Evolutionary conservation across 2,888 invertebrate genomes (phyloP).

Genomic region (Branchellion lobata): DNA sequence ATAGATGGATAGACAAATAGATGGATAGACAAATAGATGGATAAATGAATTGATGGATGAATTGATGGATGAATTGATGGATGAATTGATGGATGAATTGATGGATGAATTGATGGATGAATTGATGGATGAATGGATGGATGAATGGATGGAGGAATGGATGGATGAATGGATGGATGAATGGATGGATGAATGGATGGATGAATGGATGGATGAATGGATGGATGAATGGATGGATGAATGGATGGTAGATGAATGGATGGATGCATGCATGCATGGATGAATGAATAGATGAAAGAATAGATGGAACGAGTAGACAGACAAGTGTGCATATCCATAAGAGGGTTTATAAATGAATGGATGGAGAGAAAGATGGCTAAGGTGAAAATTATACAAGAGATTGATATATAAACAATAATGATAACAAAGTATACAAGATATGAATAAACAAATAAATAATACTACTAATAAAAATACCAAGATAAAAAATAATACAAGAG

Average conservation of each 20-base stretch:
- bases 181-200: constrained; percentile 18
- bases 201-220: constrained; percentile 2
- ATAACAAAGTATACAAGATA: too few relatives aligned
- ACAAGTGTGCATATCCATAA: background rate
- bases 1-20: background rate
- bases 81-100: background rate
- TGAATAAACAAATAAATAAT: background rate
- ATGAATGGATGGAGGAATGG: background rate
- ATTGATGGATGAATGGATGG: constrained; percentile 9
- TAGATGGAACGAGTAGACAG: background rate
- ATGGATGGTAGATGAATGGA: constrained; percentile 4
- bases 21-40: background rate
- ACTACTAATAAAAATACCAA: background rate
- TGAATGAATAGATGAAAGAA: background rate
- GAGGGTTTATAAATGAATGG: background rate
- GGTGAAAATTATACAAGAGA: background rate
- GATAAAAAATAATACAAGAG: background rate
- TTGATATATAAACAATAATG: too few relatives aligned
- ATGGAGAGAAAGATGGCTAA: background rate
- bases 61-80: background rate
- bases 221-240: background rate
- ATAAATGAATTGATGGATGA: background rate
- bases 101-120: background rate
- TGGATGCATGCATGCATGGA: too few relatives aligned
- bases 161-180: constrained; percentile 2